Base-by-base conservation (phyloP, 2,888 invertebrate species). In the Patella caerulea region DNA sequence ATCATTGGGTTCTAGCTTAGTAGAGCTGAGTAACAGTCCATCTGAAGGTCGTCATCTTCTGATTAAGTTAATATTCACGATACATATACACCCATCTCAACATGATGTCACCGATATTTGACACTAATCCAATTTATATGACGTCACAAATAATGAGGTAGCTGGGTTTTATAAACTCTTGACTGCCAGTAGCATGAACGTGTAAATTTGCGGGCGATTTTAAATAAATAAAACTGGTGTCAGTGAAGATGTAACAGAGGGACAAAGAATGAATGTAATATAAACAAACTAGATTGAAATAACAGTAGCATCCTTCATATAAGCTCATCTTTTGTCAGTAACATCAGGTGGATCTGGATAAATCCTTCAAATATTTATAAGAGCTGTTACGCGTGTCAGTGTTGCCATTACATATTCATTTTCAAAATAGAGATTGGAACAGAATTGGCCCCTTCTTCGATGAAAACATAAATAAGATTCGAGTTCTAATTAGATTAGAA, bases 131-230 rank as follows among this genome's bases (percentile, higher is more conserved):
- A 65, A 65, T 65, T 19, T 24, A 19, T 65, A 24, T 65, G 65
- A 65, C 65, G 65, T 65, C 65, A 65, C 24, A 65, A 24, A 24
- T 65, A 65, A 65, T 65, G 65, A 24, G 24, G 65, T 65, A 11
- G 24, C 65, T 12, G 65, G 24, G 65, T 12, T 65, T 65, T 65
- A 65, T 65, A 65, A 65, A 65, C 65, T 65, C 19, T 19, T 24
- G 19, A 65, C 65, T 65, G 65, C 24, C 65, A 65, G 65, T 65
- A 65, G 65, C 65, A 65, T 65, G 19, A 65, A 65, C 65, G 19
- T 65, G 65, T 65, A 65, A 65, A 65, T 65, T 65, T 65, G 24
- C 14, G 3, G 19, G 19, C 24, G 65, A 24, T 65, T 65, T 65
- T 65, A 19, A 24, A 24, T 65, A 65, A 65, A 65, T 65, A 65